Evolutionary conservation across 2,113 vertebrate genomes (phyloP).

Genomic region (Chaetura pelagica): DNA sequence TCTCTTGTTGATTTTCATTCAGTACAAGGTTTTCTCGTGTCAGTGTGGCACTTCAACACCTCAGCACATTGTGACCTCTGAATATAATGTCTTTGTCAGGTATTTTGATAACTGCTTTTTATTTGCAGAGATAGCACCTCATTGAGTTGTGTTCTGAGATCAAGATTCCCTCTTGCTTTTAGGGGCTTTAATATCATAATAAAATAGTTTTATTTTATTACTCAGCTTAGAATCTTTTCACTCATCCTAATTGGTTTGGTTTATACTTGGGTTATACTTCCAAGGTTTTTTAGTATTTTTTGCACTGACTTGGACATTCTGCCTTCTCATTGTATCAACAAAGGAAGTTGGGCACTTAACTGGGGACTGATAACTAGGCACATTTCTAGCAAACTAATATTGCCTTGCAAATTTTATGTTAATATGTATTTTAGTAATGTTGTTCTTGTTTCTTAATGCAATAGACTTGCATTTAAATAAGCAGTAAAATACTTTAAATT

Average conservation of each 20-base stretch:
- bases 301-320: not conserved
- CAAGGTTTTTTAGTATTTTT: not conserved
- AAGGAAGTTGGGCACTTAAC: not conserved
- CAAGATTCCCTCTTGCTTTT: constrained; percentile 15
- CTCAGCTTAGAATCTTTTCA: constrained; percentile 4
- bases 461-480: not conserved
- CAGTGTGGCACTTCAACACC: not conserved
- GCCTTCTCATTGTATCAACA: not conserved
- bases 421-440: not conserved
- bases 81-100: not conserved
- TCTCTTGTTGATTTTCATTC: too few species aligned
- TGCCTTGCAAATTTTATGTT: not conserved
- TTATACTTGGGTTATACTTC: not conserved
- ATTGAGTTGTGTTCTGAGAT: constrained; percentile 23
- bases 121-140: constrained; percentile 13
- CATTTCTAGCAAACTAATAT: not conserved
- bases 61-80: not conserved
- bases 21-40: not conserved
- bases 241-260: not conserved
- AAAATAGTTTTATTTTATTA: constrained; percentile 47
- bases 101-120: constrained; percentile 19
- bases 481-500: not conserved
- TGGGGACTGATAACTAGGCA: not conserved
- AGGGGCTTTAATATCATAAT: not conserved
- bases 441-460: not conserved